Percentiles rank a stretch among this genome's conserved stretches.
phyloP scores from a whole-genome alignment of 2,888 invertebrate genomes.

The Caenorhabditis sp. region DNA sequence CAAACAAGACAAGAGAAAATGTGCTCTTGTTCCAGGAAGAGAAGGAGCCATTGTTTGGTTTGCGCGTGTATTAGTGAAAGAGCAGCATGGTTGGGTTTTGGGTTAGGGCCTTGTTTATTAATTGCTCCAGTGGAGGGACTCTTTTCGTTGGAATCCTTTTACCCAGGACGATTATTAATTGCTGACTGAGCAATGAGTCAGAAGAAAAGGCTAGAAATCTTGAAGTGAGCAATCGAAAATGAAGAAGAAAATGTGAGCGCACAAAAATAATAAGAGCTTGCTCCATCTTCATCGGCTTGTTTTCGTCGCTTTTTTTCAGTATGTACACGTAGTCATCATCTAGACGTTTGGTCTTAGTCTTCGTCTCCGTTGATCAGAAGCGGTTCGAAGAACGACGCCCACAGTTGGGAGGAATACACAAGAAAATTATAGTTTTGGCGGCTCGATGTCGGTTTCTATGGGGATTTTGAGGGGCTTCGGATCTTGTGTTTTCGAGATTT shows the following conservation, averaged over 20 bases:
- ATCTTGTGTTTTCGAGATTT: too few species aligned
- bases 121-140: too few species aligned
- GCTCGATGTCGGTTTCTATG: too few species aligned
- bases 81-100: too few species aligned
- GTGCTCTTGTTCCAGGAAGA: constrained; percentile 5
- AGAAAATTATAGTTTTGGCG: constrained; percentile 4
- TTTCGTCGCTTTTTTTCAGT: neutral
- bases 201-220: neutral
- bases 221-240: constrained; percentile 5
- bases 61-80: neutral
- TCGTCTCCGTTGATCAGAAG: neutral
- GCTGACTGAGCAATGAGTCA: constrained; percentile 23
- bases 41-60: constrained; percentile 51
- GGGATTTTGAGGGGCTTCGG: constrained; percentile 2
- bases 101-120: neutral
- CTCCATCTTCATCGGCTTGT: too few species aligned
- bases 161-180: constrained; percentile 12
- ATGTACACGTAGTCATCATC: neutral
- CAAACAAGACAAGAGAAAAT: constrained; percentile 30
- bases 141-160: too few species aligned
- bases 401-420: neutral
- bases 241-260: neutral
- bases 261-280: neutral
- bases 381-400: neutral
- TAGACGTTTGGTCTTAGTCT: neutral